Evolutionary conservation across 2,888 invertebrate species (phyloP).

Genomic region (Dendrolimus pini): DNA sequence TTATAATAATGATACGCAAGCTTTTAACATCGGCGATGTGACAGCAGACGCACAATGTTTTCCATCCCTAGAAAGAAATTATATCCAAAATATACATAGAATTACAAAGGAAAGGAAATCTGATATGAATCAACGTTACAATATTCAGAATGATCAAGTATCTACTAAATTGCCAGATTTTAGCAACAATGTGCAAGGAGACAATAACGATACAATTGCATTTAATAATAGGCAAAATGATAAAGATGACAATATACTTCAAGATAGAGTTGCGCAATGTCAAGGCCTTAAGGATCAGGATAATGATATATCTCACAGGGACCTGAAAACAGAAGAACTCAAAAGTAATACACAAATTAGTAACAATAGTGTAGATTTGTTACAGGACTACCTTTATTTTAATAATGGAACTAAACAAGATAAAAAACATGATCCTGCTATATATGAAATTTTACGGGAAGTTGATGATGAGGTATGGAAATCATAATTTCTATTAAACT

Average conservation of each 20-base stretch:
- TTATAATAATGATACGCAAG: constrained; percentile 8
- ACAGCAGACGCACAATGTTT: constrained; percentile 2
- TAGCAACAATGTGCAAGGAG: no score
- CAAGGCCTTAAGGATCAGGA: no score
- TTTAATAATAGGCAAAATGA: no score
- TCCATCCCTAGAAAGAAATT: constrained; percentile 3
- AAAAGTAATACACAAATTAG: no score
- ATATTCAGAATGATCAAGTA: neutral
- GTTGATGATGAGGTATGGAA: neutral
- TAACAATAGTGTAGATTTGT: no score
- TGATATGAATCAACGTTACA: neutral
- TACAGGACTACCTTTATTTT: neutral
- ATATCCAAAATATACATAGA: neutral
- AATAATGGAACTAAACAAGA: constrained; percentile 1
- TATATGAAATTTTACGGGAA: neutral
- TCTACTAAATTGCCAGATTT: no score
- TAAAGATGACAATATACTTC: no score
- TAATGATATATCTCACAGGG: no score
- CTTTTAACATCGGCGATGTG: constrained; percentile 7
- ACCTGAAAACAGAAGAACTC: no score
- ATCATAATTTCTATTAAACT: no score
- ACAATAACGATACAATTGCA: no score
- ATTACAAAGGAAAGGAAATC: neutral
- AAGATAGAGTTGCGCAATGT: no score
- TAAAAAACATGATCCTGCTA: constrained; percentile 1